Evolutionary conservation across 1,140 invertebrate species (phyloP), one percentile per base, ranked within the genome.

Genomic region (Nasonia giraulti): DNA sequence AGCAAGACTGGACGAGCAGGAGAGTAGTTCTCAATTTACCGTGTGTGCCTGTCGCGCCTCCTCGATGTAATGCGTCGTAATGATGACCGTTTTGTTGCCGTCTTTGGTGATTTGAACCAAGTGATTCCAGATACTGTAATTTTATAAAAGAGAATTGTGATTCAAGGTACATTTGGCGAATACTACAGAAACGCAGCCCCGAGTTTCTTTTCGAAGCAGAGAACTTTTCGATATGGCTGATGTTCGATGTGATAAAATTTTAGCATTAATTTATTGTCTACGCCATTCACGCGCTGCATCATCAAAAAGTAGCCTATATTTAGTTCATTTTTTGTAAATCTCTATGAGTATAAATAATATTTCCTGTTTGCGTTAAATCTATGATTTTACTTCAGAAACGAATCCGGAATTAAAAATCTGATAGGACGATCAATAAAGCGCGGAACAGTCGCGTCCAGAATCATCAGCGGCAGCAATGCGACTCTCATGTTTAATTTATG

Each of bases 1-100:
- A 23, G 8, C 8, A 33, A 71, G 3, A 31, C 17, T 71, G 1
- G 27, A 0, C 68, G 12, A 11, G 27, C 17, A 71, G 27, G 14
- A 33, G 33, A 55, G 12, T 10, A 66, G 4, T 50, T 12, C n/a
- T 94, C 40, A 44, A 10, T 44, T 44, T 94, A 98, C 97, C 90
- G 95, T 96, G 91, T 97, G 95, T 62, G 97, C 97, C 93, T 98
- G 97, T 87, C 97, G 93, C 0, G 98, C 98, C 91, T 99, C 98
- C 92, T 98, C 97, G 86, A 98, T 98, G 89, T 98, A 98, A 94
- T 98, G 97, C 27, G 98, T 98, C 2, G 98, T 98, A 87, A 98
- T 97, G 87, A 99, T 98, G 85, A 99, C 96, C 8, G 97, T 98
- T 89, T 97, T 98, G 88, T 95, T 95, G 37, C 96, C 95, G 80